Base-by-base conservation (phyloP, 2,888 invertebrate genomes). In the Ennomos fuscantarius region DNA sequence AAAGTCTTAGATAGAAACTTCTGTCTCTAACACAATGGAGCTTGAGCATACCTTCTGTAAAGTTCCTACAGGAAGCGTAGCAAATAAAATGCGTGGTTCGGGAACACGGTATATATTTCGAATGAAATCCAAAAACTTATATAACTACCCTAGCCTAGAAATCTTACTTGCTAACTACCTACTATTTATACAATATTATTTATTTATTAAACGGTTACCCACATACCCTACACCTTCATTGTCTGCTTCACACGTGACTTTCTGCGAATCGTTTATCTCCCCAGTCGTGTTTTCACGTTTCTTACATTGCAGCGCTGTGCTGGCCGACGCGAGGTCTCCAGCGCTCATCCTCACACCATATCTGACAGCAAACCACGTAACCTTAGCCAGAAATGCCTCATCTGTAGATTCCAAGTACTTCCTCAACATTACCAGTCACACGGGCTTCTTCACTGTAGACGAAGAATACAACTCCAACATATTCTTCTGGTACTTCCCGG, bases 401-500 rank as follows among this genome's bases (percentile, higher is more conserved):
- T 15, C 39, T 9, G 90, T 91, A 1, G 63, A 85, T 31, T 69
- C 82, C 0, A 64, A 79, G 57, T 53, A 83, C 58, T 83, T 90
- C 56, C 70, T 87, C 0, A 83, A 84, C 9, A 73, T 89, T 2
- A 79, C 85, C 47, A 93, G 93, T 66, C 87, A 93, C 68, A 81
- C 93, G 2, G 93, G 92, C 0, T 93, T 84, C 71, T 71, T 93
- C 36, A 97, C 96, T 0, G 96, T 97, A 0, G 94, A 97, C 74
- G 94, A 95, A 77, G 79, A 87, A 9, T 93, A 92, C 72, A 93
- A 95, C 74, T 96, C 96, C 0, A 96, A 97, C 78, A 83, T 95
- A 70, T 97, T 96, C 89, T 97, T 97, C 86, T 97, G 97, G 97
- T 97, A 95, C 75, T 96, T 97, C 76, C 96, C 96, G 0, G 82